Evolutionary conservation across 2,113 vertebrate species (phyloP).

Genomic region (Cavia aperea): DNA sequence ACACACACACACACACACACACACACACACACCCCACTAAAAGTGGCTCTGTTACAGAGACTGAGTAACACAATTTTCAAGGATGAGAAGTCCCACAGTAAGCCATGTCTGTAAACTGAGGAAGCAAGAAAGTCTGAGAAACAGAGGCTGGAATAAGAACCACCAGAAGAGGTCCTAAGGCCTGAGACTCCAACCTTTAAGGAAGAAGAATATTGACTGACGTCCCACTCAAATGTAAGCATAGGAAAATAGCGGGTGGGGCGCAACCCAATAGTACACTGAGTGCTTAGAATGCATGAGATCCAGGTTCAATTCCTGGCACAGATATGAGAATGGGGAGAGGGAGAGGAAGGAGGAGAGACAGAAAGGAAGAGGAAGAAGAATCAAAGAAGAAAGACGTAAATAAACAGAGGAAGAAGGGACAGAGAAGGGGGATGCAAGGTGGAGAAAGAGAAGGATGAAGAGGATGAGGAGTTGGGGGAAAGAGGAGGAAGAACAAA

Average conservation of each 20-base stretch:
- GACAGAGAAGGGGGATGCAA: too few relatives aligned
- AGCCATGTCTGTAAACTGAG: neutral
- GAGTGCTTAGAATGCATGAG: neutral
- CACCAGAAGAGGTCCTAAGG: neutral
- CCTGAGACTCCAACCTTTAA: neutral
- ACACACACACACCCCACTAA: neutral
- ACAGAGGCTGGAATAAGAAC: accelerated
- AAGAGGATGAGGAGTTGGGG: too few relatives aligned
- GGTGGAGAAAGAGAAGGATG: too few relatives aligned
- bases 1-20: neutral
- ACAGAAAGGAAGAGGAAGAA: neutral
- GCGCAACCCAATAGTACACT: too few relatives aligned
- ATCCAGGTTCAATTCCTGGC: neutral
- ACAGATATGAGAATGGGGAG: neutral
- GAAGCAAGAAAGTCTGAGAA: neutral
- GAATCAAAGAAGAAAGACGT: neutral
- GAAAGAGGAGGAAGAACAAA: neutral
- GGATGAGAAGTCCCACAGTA: neutral
- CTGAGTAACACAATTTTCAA: neutral
- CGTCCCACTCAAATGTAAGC: neutral
- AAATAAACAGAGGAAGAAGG: neutral
- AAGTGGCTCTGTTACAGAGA: neutral
- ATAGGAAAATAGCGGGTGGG: neutral
- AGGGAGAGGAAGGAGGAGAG: neutral
- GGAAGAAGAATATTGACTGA: neutral